Percentiles rank a stretch among this genome's conserved stretches.
Evolutionary conservation across 2,888 invertebrate genomes (phyloP).

Genomic region (Oscheius sp.): DNA sequence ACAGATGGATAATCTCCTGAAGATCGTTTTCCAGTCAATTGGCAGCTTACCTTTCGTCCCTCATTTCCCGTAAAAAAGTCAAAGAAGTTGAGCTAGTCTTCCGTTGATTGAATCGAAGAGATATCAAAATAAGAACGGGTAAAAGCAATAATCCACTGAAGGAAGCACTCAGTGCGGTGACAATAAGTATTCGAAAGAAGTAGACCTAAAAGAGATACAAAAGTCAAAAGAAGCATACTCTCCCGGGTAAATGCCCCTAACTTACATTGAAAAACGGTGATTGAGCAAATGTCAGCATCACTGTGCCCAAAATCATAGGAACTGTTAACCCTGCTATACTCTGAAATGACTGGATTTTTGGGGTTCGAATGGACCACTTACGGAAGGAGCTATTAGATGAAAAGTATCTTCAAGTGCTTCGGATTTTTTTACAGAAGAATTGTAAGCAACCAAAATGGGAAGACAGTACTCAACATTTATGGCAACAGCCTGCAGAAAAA

Average conservation of each 20-base stretch:
- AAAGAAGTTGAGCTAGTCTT: too few species aligned
- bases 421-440: neutral
- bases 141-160: slow-evolving; percentile 12
- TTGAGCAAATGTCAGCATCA: slow-evolving; percentile 94
- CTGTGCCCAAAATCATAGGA: slow-evolving; percentile 82
- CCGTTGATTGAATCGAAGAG: too few species aligned
- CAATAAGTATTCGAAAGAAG: slow-evolving; percentile 22
- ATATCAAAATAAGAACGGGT: slow-evolving; percentile 4
- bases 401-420: slow-evolving; percentile 84
- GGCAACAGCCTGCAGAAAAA: slow-evolving; percentile 83
- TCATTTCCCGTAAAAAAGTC: too few species aligned
- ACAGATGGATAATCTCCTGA: neutral
- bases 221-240: too few species aligned
- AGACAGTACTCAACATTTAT: slow-evolving; percentile 99
- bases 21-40: neutral
- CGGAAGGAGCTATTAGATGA: slow-evolving; percentile 87
- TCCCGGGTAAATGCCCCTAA: neutral
- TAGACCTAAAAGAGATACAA: slow-evolving; percentile 18
- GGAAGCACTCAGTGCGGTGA: slow-evolving; percentile 8
- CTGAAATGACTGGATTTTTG: slow-evolving; percentile 70
- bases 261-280: slow-evolving; percentile 89
- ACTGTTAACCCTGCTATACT: slow-evolving; percentile 96
- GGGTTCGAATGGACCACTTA: neutral
- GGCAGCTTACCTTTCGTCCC: neutral
- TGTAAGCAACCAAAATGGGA: slow-evolving; percentile 79